Conservation (phyloP, 2,888 invertebrate species). For the Parnassius mnemosyne region DNA sequence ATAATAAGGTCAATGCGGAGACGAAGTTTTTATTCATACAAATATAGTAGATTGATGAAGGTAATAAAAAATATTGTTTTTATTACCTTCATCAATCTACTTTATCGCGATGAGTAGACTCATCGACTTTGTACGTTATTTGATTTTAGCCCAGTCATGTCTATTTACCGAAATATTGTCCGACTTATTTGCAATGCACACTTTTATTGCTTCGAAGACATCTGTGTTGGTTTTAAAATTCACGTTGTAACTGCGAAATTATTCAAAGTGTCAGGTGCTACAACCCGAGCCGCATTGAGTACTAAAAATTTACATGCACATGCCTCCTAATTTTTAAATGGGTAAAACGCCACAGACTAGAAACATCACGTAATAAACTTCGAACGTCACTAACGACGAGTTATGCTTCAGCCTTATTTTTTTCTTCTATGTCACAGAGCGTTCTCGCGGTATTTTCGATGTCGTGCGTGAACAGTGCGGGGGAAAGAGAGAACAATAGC, state of each 20-base stretch:
- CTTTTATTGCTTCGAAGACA: constrained; percentile 59
- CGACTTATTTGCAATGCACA: constrained; percentile 36
- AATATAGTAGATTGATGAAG: too few species aligned
- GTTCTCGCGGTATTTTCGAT: constrained; percentile 53
- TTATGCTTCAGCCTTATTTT: background rate
- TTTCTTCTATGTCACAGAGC: constrained; percentile 6
- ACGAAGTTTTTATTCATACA: constrained; percentile 19
- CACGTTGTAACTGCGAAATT: constrained; percentile 66
- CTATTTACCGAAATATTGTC: background rate
- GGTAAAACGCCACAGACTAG: constrained; percentile 1
- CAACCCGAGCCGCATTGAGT: constrained; percentile 26
- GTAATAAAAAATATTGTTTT: constrained; percentile 12
- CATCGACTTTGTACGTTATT: constrained; percentile 1
- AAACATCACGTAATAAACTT: constrained; percentile 10
- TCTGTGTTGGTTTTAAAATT: constrained; percentile 63
- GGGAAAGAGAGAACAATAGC: constrained; percentile 60
- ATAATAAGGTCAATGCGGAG: constrained; percentile 21
- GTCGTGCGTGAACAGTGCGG: constrained; percentile 39
- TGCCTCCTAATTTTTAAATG: background rate
- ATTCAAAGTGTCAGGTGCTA: constrained; percentile 72
- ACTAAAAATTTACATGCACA: background rate
- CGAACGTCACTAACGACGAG: background rate
- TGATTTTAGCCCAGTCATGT: background rate
- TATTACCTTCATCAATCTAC: constrained; percentile 13
- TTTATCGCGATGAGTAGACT: constrained; percentile 14